Percentiles rank a stretch among this genome's conserved stretches.
Conservation (phyloP, 2,113 vertebrate species). For the Pterocles gutturalis region DNA sequence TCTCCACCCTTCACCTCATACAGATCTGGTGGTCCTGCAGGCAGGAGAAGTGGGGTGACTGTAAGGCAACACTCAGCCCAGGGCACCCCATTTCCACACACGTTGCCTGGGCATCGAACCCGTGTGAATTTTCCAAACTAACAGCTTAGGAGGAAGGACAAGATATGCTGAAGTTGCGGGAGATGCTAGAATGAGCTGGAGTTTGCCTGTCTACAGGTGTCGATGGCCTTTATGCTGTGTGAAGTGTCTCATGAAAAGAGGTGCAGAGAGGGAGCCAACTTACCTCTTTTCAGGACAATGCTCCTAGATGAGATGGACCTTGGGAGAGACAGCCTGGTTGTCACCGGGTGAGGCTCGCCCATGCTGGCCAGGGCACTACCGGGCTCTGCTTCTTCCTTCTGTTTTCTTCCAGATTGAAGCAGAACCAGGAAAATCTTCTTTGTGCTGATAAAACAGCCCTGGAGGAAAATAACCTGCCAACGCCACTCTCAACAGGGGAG, state of each 20-base stretch:
- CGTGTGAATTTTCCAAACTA: background rate
- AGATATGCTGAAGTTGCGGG: background rate
- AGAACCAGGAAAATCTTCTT: background rate
- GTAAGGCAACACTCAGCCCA: background rate
- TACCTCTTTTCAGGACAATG: background rate
- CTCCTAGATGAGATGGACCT: rapidly evolving
- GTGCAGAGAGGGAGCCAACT: background rate
- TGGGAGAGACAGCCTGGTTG: background rate
- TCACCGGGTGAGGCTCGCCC: background rate
- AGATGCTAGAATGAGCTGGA: background rate
- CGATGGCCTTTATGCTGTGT: background rate
- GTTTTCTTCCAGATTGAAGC: background rate
- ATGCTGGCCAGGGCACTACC: background rate
- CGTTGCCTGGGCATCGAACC: background rate
- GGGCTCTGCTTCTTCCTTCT: background rate
- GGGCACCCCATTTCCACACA: background rate
- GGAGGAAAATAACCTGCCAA: background rate
- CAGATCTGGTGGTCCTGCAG: background rate
- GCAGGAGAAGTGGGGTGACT: background rate
- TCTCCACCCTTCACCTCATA: background rate
- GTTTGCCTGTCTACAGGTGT: background rate
- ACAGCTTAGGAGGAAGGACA: background rate
- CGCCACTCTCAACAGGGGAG: rapidly evolving
- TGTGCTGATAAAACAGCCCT: background rate
- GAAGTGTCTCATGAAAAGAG: background rate